These are phyloP conservation scores for Aethes cnicana DNA, from an alignment of 2,888 invertebrate species.

Conservation along the genomic window DNA sequence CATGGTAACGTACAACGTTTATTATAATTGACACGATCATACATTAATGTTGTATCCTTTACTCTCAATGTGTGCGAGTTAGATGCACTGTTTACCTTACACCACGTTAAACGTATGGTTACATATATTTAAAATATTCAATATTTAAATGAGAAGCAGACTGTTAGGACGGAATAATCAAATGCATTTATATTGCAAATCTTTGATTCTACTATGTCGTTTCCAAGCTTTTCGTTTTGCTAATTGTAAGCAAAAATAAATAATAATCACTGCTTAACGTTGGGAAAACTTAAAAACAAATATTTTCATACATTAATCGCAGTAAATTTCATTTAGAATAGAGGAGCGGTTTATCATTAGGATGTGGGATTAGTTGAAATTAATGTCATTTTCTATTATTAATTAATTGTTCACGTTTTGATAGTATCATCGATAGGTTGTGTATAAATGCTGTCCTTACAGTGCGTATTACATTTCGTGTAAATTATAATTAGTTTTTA, in stretches of 20 bases:
- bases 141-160: conserved; percentile 38
- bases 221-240: conserved; percentile 41
- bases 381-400: conserved; percentile 35
- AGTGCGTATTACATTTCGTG: conserved; percentile 48
- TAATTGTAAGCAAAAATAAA: conserved; percentile 39
- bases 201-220: conserved; percentile 48
- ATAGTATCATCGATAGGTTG: conserved; percentile 55
- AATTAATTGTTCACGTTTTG: conserved; percentile 36
- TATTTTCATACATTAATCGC: conserved; percentile 41
- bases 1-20: conserved; percentile 2
- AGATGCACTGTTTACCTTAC: conserved; percentile 6
- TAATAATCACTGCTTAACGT: conserved; percentile 42
- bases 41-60: conserved; percentile 3
- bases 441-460: conserved; percentile 52
- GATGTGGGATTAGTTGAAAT: conserved; percentile 38
- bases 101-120: conserved; percentile 23
- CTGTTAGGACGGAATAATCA: conserved; percentile 44
- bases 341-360: conserved; percentile 33
- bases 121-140: conserved; percentile 23
- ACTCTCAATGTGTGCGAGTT: background rate
- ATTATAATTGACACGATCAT: background rate
- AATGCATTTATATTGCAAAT: conserved; percentile 74
- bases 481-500: conserved; percentile 56
- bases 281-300: conserved; percentile 38
- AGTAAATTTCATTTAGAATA: conserved; percentile 25